Evolutionary conservation across 1,140 invertebrate genomes (phyloP).

Genomic region (Probaryconus sp.): DNA sequence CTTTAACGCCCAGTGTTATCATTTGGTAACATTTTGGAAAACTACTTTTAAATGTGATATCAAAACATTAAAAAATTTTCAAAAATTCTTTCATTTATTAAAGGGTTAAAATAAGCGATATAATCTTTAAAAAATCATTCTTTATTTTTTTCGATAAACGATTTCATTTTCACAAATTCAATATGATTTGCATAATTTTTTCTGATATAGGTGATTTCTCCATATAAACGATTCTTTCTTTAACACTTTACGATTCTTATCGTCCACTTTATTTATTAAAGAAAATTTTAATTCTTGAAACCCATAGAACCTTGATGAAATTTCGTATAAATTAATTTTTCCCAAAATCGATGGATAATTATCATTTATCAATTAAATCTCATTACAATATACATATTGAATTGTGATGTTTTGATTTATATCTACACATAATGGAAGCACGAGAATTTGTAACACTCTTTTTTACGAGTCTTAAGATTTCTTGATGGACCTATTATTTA

Average conservation of each 20-base stretch:
- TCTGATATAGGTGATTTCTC: too few species aligned
- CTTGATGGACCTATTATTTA: constrained; percentile 32
- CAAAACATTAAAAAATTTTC: too few species aligned
- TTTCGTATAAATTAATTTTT: not conserved
- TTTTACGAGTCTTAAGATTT: constrained; percentile 54
- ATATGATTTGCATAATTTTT: too few species aligned
- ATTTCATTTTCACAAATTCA: too few species aligned
- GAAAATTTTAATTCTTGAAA: constrained; percentile 18
- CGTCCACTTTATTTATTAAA: not conserved
- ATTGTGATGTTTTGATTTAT: constrained; percentile 33
- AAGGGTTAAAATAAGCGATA: too few species aligned
- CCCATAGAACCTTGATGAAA: constrained; percentile 17
- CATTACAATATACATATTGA: constrained; percentile 9
- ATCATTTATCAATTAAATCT: not conserved
- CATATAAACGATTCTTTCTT: too few species aligned
- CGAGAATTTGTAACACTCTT: constrained; percentile 43
- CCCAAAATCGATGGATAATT: not conserved
- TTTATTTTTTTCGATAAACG: too few species aligned
- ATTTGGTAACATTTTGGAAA: constrained; percentile 9
- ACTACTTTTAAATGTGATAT: constrained; percentile 5
- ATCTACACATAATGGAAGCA: constrained; percentile 52
- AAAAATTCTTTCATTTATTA: too few species aligned
- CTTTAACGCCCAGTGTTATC: constrained; percentile 31
- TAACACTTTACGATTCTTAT: too few species aligned
- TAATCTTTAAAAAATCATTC: too few species aligned